Percentiles rank a stretch among this genome's conserved stretches.
These are phyloP conservation scores for Macquaria australasica DNA, from an alignment of 2,113 vertebrate genomes.

Conservation along the genomic window DNA sequence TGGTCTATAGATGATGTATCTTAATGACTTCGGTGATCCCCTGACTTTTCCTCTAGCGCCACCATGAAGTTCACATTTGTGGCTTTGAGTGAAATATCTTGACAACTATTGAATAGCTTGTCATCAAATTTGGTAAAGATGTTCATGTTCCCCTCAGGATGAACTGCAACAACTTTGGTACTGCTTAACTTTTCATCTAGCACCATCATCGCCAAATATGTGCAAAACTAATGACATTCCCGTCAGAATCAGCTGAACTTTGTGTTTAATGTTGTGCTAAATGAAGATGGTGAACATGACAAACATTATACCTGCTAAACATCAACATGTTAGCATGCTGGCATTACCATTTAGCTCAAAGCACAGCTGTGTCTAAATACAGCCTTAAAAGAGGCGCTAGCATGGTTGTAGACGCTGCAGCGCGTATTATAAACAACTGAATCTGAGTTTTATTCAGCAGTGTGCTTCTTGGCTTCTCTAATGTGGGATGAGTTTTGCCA, in stretches of 20 bases:
- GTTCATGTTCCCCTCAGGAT: not conserved
- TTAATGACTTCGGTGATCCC: not conserved
- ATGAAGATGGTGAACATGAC: too few relatives aligned
- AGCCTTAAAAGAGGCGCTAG: not conserved
- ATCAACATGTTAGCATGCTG: not conserved
- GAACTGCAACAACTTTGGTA: not conserved
- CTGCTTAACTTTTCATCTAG: not conserved
- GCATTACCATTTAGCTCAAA: not conserved
- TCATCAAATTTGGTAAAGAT: not conserved
- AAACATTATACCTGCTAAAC: not conserved
- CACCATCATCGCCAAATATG: not conserved
- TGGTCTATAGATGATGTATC: not conserved
- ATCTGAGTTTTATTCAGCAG: slow-evolving; percentile 34
- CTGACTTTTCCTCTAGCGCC: not conserved
- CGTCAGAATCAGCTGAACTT: not conserved
- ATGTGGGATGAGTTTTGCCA: slow-evolving; percentile 19
- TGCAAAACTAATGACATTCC: not conserved
- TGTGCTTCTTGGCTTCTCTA: slow-evolving; percentile 12
- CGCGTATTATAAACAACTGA: not conserved
- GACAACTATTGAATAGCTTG: not conserved
- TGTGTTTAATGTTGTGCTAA: not conserved
- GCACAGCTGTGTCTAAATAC: not conserved
- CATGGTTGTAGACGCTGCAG: not conserved
- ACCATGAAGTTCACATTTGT: not conserved
- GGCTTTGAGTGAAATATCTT: not conserved